phyloP scores from a whole-genome alignment of 2,797 vertebrate genomes.

The Molossus molossus region DNA sequence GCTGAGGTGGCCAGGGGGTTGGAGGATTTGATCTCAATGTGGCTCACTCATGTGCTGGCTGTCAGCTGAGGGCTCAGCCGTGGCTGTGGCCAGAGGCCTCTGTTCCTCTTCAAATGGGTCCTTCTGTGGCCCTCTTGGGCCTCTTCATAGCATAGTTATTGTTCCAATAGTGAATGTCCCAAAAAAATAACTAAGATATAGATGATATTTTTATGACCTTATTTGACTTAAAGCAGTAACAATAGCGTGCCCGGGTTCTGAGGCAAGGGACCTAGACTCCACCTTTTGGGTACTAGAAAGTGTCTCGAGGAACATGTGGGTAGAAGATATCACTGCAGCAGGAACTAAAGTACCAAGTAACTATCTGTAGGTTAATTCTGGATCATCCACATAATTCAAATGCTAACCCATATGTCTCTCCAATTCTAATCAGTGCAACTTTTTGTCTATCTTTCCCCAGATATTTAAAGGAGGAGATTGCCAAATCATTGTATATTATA shows the following conservation, averaged over 20 bases:
- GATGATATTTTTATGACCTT: neutral
- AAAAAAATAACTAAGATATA: neutral
- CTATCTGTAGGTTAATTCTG: slow-evolving; percentile 68
- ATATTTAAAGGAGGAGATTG: slow-evolving; percentile 38
- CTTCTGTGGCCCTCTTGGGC: neutral
- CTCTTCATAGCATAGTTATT: neutral
- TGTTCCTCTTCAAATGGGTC: neutral
- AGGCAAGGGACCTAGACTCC: neutral
- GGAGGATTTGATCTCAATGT: neutral
- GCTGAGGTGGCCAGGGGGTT: neutral
- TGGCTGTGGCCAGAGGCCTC: neutral
- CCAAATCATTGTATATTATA: neutral
- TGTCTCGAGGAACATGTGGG: neutral
- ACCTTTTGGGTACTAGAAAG: too few species aligned
- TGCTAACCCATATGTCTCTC: slow-evolving; percentile 11
- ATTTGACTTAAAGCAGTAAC: neutral
- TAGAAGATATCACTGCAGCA: neutral
- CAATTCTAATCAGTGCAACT: neutral
- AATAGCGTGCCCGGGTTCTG: neutral
- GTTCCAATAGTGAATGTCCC: neutral
- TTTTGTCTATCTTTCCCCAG: neutral
- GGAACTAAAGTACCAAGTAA: slow-evolving; percentile 6
- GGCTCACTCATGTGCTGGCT: neutral
- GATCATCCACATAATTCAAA: slow-evolving; percentile 67
- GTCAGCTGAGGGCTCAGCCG: neutral